Conservation (phyloP, 2,888 invertebrate genomes). For the Platerodrilus igneus region DNA sequence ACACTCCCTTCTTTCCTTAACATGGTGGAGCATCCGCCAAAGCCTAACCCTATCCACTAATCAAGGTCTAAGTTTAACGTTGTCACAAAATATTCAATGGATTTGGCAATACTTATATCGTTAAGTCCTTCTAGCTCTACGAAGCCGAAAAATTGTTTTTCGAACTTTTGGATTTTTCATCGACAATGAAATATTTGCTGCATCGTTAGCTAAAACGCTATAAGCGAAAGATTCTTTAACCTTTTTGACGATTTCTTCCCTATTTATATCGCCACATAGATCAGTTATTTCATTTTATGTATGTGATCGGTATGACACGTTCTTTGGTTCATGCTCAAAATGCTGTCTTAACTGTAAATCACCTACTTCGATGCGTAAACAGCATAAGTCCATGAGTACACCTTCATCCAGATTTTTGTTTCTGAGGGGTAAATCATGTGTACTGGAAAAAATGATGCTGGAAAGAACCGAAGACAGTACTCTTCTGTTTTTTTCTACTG, state of each 20-base stretch:
- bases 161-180: too few species aligned
- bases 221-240: constrained; percentile 28
- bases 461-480: constrained; percentile 28
- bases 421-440: constrained; percentile 30
- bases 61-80: constrained; percentile 19
- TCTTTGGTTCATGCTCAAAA: constrained; percentile 24
- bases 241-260: constrained; percentile 30
- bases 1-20: too few species aligned
- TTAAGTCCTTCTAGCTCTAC: too few species aligned
- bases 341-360: constrained; percentile 23
- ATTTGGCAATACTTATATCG: too few species aligned
- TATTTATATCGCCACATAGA: constrained; percentile 31
- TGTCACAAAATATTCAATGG: constrained; percentile 23
- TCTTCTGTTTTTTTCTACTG: constrained; percentile 24
- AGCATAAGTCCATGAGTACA: constrained; percentile 25
- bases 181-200: too few species aligned
- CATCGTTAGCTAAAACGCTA: too few species aligned
- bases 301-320: constrained; percentile 33
- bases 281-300: constrained; percentile 38
- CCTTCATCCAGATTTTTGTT: constrained; percentile 25
- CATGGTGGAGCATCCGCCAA: constrained; percentile 35
- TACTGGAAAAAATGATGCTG: constrained; percentile 30
- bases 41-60: constrained; percentile 32
- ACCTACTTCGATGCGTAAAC: constrained; percentile 27
- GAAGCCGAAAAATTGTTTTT: constrained; percentile 23